A percentile compares a stretch with the other conserved stretches of the same genome.
Evolutionary conservation across 2,797 vertebrate genomes (phyloP).

Genomic region (Sebastes cheni): DNA sequence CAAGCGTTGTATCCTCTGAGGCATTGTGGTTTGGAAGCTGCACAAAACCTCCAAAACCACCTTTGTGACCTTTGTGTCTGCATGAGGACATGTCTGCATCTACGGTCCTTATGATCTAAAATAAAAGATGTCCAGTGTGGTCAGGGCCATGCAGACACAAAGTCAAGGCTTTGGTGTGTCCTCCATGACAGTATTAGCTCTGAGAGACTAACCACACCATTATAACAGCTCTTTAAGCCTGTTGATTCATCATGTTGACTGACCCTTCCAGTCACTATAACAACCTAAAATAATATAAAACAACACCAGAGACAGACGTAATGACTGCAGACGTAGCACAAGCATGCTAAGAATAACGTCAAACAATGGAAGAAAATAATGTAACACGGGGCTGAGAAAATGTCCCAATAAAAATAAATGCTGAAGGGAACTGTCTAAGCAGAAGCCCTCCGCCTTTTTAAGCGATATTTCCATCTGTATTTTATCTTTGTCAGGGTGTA

Average conservation of each 20-base stretch:
- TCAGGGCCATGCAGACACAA: constrained; percentile 9
- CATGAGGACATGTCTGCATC: constrained; percentile 54
- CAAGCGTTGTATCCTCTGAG: constrained; percentile 19
- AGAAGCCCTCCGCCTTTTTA: not conserved
- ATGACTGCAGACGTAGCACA: not conserved
- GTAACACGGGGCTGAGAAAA: not conserved
- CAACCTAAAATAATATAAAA: constrained; percentile 18
- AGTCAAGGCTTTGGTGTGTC: constrained; percentile 1
- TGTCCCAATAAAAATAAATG: not conserved
- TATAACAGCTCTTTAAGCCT: constrained; percentile 11
- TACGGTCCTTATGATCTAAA: constrained; percentile 3
- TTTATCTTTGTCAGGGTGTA: not conserved
- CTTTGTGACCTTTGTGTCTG: constrained; percentile 26
- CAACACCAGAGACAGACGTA: not conserved
- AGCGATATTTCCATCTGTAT: not conserved
- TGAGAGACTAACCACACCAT: constrained; percentile 12
- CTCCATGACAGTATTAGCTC: constrained; percentile 10
- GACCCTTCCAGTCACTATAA: constrained; percentile 18
- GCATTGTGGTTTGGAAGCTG: constrained; percentile 35
- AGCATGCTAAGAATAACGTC: not conserved
- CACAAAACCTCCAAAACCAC: constrained; percentile 26
- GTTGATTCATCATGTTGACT: constrained; percentile 24
- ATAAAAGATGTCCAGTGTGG: constrained; percentile 39
- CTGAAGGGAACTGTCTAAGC: not conserved
- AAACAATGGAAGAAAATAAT: not conserved